Base-by-base conservation (phyloP, 2,113 vertebrate genomes). In the Symphodus melops region DNA sequence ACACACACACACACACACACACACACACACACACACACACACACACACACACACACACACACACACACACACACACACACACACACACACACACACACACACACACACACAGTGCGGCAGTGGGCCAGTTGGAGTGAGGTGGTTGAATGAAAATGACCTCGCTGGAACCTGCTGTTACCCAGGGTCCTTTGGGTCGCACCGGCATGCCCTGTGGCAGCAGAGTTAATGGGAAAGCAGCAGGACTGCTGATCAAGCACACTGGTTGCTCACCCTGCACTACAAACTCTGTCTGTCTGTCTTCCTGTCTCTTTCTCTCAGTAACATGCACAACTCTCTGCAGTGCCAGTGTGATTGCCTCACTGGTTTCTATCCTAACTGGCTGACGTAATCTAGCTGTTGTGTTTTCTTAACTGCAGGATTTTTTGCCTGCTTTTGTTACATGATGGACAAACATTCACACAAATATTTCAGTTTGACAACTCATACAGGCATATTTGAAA, bases 201-300 rank as follows among this genome's bases (percentile, higher is more conserved):
- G 69, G 77, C 74, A 65, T 71, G 79, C 74, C 87, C 87, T 70
- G 88, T 79, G 28, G 88, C 89, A 72, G 81, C 83, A 75, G 48
- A 82, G 79, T 89, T 91, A 91, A 91, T 91, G 85, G 85, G 81
- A 79, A 82, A 77, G 89, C 86, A 87, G 83, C 75, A 85, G 82
- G 82, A 86, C 44, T 88, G 90, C 90, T 91, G 90, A 90, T 87
- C 86, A 82, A 86, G 85, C 90, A 86, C 71, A 86, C 76, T 58
- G 79, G 20, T 77, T 60, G 12, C 62, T 69, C 84, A 79, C 72
- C 68, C 72, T 44, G 21, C 8, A 3, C 69, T 65, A 78, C 78
- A 79, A 68, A 79, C 81, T 41, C 42, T 9, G 48, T 19, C 59
- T 62, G 16, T 36, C 61, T 54, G 48, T 48, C 28, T 68, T 57